phyloP scores from a whole-genome alignment of 64 coral and sea anemone species.

The Pachyseris speciosa region DNA sequence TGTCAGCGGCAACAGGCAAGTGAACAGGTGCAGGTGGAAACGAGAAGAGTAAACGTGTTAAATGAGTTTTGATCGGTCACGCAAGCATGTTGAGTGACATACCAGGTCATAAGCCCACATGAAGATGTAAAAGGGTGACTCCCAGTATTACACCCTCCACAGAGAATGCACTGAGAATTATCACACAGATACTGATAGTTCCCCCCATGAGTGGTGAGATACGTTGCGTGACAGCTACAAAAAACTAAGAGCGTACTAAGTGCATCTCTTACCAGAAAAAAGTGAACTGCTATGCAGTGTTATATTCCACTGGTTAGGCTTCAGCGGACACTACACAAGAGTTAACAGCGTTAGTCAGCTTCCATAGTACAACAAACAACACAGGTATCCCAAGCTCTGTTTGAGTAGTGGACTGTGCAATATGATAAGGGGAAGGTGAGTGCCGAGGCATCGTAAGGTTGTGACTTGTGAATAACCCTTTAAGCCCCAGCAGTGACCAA shows the following conservation, averaged over 20 bases:
- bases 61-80: no score
- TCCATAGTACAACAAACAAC: background rate
- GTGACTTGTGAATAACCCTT: no score
- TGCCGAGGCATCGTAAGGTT: no score
- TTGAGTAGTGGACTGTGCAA: background rate
- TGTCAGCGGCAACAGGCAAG: background rate
- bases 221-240: background rate
- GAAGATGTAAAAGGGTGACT: no score
- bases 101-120: background rate
- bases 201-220: background rate
- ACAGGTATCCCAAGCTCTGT: background rate
- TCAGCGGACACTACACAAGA: slow-evolving; percentile 50
- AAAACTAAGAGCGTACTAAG: background rate
- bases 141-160: background rate
- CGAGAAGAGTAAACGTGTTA: background rate
- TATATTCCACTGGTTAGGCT: slow-evolving; percentile 50
- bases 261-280: slow-evolving; percentile 17
- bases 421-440: no score
- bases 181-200: no score
- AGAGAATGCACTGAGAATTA: background rate
- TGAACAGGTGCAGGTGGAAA: background rate
- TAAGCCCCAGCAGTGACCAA: no score
- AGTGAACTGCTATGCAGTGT: slow-evolving; percentile 26
- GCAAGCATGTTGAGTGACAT: background rate
- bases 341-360: slow-evolving; percentile 40